Base-by-base conservation (phyloP, 2,797 vertebrate genomes). In the Gymnoscopelus braueri region DNA sequence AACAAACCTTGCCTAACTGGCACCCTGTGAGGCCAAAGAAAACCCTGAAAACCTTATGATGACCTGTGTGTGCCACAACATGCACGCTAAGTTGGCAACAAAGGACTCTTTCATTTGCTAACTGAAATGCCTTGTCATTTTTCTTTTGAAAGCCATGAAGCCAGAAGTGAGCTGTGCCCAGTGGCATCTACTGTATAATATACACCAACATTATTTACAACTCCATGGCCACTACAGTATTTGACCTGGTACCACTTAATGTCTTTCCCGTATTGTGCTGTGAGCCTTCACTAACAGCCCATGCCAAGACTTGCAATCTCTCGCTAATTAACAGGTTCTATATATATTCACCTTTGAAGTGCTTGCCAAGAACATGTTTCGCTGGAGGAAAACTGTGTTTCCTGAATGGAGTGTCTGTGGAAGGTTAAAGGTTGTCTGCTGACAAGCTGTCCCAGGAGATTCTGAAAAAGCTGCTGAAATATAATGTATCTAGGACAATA, bases 261-360 rank as follows among this genome's bases (percentile, higher is more conserved):
- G 39, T 44, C 7, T 44, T 44, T 44, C 10, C 39, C 39, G 39
- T 44, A 11, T 12, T 1, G 9, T 0, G 0, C 52, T 15, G 11
- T 7, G n/a, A 65, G 8, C 11, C 32, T 9, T 47, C 11, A 47
- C 35, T 47, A 44, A 53, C 32, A 60, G 15, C 9, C 19, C 15
- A 13, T 54, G 60, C 62, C 29, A 63, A 14, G n/a, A 1, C 5
- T 1, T 1, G 44, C 63, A 15, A 13, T 44, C 54, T 26, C 23
- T 54, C 8, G 48, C 39, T 26, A 11, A 44, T 56, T 53, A 14
- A 13, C 39, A 11, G 23, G 49, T 68, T 15, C 49, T 53, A 14
- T 44, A 44, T 44, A 44, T 44, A 44, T 10, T 54, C 23, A 54
- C 50, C 50, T 62, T 47, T 62, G 60, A 69, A 62, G 52, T 62